Evolutionary conservation across 2,888 invertebrate genomes (phyloP).

Genomic region (Amphiduros pacificus): DNA sequence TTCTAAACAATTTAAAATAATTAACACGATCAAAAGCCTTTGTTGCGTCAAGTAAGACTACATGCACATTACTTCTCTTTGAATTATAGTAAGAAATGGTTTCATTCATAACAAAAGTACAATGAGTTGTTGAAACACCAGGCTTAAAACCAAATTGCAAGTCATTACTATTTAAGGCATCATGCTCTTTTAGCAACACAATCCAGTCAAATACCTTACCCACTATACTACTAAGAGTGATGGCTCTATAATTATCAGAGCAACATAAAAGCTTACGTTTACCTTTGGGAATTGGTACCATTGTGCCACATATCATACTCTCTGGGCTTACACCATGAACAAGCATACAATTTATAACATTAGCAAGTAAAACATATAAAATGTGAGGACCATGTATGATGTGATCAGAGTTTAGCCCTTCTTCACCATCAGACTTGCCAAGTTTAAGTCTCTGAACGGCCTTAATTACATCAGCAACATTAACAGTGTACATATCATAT

Average conservation of each 20-base stretch:
- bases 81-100: neutral
- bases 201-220: neutral
- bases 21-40: neutral
- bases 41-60: neutral
- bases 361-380: neutral
- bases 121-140: too few relatives aligned
- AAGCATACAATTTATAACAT: neutral
- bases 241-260: neutral
- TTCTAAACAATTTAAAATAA: neutral
- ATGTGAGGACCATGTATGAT: neutral
- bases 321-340: neutral
- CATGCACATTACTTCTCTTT: neutral
- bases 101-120: neutral
- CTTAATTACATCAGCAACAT: neutral
- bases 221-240: neutral
- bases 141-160: neutral
- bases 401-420: neutral
- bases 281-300: neutral
- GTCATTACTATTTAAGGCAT: neutral
- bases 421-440: neutral
- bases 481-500: too few relatives aligned
- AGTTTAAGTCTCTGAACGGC: neutral
- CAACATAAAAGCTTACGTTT: neutral
- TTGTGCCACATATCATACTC: neutral
- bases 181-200: neutral